Conservation (phyloP, 1,140 invertebrate genomes). For the Leptinotarsa lineolata region DNA sequence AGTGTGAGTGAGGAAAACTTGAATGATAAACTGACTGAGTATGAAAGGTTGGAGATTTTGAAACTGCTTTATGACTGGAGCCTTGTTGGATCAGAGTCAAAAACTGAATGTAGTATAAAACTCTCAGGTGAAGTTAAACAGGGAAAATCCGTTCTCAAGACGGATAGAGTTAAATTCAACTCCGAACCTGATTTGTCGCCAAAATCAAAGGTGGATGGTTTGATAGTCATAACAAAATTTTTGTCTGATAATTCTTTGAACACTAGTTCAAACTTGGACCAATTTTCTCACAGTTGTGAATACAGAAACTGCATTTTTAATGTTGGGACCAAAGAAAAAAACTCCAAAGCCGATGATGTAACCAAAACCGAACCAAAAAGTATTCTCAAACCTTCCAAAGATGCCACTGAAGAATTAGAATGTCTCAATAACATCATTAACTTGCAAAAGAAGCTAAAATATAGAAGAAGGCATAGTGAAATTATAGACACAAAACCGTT, state of each 20-base stretch:
- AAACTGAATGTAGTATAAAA: slow-evolving; percentile 45
- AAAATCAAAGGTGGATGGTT: slow-evolving; percentile 30
- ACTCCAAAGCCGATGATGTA: slow-evolving; percentile 35
- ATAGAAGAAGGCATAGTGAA: slow-evolving; percentile 46
- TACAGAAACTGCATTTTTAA: slow-evolving; percentile 56
- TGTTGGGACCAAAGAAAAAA: slow-evolving; percentile 43
- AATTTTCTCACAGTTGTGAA: slow-evolving; percentile 53
- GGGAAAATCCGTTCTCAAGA: slow-evolving; percentile 34
- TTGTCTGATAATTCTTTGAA: slow-evolving; percentile 17
- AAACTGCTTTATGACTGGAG: slow-evolving; percentile 63
- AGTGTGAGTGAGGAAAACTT: slow-evolving; percentile 49
- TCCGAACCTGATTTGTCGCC: slow-evolving; percentile 51
- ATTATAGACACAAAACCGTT: slow-evolving; percentile 44
- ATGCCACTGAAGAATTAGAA: slow-evolving; percentile 38
- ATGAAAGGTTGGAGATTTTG: slow-evolving; percentile 59
- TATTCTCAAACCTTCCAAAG: slow-evolving; percentile 48
- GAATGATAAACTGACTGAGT: slow-evolving; percentile 54
- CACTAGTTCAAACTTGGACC: slow-evolving; percentile 33
- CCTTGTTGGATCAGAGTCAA: slow-evolving; percentile 56
- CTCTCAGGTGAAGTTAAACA: slow-evolving; percentile 33
- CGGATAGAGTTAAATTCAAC: slow-evolving; percentile 38
- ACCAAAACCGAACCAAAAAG: slow-evolving; percentile 42
- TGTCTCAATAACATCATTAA: slow-evolving; percentile 42
- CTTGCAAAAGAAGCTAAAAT: slow-evolving; percentile 40
- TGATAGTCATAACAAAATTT: slow-evolving; percentile 19